Percentiles rank a stretch among this genome's conserved stretches.
phyloP scores from a whole-genome alignment of 2,113 vertebrate genomes.

The Gallinago undulata region DNA sequence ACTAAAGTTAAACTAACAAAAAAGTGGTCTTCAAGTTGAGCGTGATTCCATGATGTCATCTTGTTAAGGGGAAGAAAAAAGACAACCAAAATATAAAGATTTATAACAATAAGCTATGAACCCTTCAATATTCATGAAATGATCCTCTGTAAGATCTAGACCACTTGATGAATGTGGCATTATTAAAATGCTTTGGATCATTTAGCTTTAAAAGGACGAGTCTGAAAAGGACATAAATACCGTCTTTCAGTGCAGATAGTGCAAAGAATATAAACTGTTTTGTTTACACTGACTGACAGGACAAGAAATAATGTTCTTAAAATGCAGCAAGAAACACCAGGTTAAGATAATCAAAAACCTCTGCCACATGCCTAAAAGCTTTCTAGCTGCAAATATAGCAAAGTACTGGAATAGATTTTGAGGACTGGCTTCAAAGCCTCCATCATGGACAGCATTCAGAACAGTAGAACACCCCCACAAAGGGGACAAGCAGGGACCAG shows the following conservation, averaged over 20 bases:
- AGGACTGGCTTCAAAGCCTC: background rate
- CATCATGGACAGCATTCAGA: background rate
- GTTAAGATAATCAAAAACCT: background rate
- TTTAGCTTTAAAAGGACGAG: constrained; percentile 38
- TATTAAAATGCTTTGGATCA: constrained; percentile 57
- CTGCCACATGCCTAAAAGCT: background rate
- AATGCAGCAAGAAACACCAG: background rate
- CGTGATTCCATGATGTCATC: background rate
- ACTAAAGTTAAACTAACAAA: background rate
- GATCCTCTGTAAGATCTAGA: background rate
- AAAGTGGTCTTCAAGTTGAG: background rate
- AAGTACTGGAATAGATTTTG: background rate
- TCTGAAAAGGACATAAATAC: constrained; percentile 18
- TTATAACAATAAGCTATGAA: background rate
- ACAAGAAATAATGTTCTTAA: constrained; percentile 34
- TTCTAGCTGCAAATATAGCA: background rate
- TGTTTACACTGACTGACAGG: constrained; percentile 12
- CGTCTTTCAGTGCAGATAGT: background rate
- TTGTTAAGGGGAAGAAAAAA: background rate
- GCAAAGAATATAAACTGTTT: constrained; percentile 20
- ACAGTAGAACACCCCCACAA: background rate
- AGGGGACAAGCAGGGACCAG: background rate
- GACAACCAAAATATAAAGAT: background rate
- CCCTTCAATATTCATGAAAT: constrained; percentile 9
- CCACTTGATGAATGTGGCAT: constrained; percentile 47